These are phyloP conservation scores for Noctua janthe DNA, from an alignment of 2,888 invertebrate genomes.

Conservation along the genomic window DNA sequence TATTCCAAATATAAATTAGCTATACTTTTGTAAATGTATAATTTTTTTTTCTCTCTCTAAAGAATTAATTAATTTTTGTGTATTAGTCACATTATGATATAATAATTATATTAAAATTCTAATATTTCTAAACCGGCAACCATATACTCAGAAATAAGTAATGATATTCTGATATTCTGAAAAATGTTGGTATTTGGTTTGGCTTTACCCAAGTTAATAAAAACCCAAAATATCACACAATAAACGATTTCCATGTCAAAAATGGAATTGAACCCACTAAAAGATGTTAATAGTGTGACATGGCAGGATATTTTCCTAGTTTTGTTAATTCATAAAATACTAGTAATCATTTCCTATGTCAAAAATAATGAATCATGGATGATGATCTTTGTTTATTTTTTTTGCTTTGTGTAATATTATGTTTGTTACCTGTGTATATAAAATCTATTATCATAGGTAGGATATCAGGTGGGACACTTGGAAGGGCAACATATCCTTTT, in stretches of 20 bases:
- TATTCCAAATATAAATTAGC: too few relatives aligned
- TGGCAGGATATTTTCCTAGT: not conserved
- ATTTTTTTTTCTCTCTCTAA: too few relatives aligned
- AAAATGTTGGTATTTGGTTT: not conserved
- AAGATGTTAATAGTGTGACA: not conserved
- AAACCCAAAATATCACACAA: not conserved
- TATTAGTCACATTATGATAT: too few relatives aligned
- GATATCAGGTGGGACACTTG: conserved; percentile 94
- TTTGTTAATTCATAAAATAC: not conserved
- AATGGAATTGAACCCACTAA: not conserved
- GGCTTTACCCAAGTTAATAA: not conserved
- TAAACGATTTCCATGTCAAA: not conserved
- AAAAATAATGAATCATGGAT: not conserved
- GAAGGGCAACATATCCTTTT: conserved; percentile 94
- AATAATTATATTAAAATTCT: too few relatives aligned
- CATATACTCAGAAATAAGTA: too few relatives aligned
- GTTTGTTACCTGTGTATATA: conserved; percentile 94
- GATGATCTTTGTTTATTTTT: not conserved
- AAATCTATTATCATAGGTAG: conserved; percentile 95
- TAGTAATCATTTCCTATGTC: not conserved
- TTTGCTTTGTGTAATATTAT: conserved; percentile 14
- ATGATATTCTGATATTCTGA: too few relatives aligned
- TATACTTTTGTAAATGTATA: too few relatives aligned
- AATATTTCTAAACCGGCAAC: too few relatives aligned
- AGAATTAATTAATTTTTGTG: too few relatives aligned